These are phyloP conservation scores for Chesias legatella DNA, from an alignment of 2,888 invertebrate species.

Conservation along the genomic window DNA sequence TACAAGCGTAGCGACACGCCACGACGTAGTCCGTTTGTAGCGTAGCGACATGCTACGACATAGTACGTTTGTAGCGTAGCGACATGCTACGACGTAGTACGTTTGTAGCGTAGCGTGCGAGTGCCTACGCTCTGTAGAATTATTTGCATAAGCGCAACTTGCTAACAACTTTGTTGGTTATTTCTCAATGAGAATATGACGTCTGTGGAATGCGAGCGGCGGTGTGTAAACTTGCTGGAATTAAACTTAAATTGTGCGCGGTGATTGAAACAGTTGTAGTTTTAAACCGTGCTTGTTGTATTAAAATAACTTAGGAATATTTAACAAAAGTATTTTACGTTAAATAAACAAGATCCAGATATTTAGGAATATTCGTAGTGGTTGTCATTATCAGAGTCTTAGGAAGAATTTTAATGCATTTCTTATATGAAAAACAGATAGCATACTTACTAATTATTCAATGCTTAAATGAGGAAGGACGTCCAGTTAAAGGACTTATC, in stretches of 20 bases:
- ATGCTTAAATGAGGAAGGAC: too few relatives aligned
- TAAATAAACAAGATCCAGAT: too few relatives aligned
- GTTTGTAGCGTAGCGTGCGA: constrained; percentile 6
- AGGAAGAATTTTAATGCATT: too few relatives aligned
- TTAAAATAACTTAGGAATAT: too few relatives aligned
- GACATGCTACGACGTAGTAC: constrained; percentile 24
- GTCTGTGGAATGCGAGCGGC: constrained; percentile 10
- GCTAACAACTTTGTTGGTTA: constrained; percentile 22
- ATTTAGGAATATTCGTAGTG: too few relatives aligned
- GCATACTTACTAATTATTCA: too few relatives aligned
- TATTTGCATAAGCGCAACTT: constrained; percentile 18
- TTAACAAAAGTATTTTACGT: too few relatives aligned
- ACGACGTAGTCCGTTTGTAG: constrained; percentile 22
- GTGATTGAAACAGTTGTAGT: background rate
- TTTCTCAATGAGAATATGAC: constrained; percentile 19
- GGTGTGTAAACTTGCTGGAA: constrained; percentile 4
- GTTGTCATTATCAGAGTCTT: too few relatives aligned
- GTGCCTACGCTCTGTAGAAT: constrained; percentile 18
- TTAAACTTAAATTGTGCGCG: constrained; percentile 11
- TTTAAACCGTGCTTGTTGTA: too few relatives aligned
- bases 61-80: constrained; percentile 22
- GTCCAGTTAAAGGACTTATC: too few relatives aligned
- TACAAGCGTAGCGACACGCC: constrained; percentile 24
- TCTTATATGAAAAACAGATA: too few relatives aligned
- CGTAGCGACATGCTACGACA: constrained; percentile 25